phyloP scores from a whole-genome alignment of 2,888 invertebrate species.

The Limnephilus lunatus region DNA sequence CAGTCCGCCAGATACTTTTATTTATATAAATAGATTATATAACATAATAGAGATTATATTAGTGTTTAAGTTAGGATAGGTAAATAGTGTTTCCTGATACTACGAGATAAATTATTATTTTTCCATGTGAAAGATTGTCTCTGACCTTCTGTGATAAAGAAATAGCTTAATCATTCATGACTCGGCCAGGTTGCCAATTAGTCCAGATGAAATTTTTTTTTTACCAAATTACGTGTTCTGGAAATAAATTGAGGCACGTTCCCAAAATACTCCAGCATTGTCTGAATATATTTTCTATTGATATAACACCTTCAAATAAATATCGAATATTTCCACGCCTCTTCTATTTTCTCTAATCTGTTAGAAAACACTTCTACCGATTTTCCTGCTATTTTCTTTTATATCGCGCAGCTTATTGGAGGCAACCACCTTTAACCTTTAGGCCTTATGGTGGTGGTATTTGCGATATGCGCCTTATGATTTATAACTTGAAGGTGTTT shows the following conservation, averaged over 20 bases:
- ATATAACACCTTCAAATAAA: not conserved
- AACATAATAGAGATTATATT: no score
- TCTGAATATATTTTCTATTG: not conserved
- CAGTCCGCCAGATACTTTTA: no score
- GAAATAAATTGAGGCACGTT: not conserved
- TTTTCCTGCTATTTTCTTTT: not conserved
- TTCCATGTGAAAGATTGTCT: not conserved
- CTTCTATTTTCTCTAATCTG: not conserved
- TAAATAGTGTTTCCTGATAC: no score
- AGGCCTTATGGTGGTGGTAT: not conserved
- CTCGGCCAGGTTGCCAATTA: not conserved
- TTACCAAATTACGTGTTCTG: not conserved
- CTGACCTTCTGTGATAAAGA: not conserved
- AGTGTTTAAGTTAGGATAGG: not conserved
- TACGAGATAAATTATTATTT: not conserved
- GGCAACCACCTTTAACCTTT: not conserved
- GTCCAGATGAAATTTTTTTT: not conserved
- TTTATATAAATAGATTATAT: no score
- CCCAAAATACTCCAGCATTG: not conserved
- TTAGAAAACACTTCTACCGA: not conserved
- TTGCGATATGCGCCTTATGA: not conserved
- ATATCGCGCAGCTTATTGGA: not conserved
- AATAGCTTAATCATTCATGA: not conserved
- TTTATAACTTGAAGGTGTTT: not conserved
- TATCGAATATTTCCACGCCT: not conserved